These are phyloP conservation scores for Podarcis raffonei DNA, from an alignment of 2,113 vertebrate genomes.

Conservation along the genomic window DNA sequence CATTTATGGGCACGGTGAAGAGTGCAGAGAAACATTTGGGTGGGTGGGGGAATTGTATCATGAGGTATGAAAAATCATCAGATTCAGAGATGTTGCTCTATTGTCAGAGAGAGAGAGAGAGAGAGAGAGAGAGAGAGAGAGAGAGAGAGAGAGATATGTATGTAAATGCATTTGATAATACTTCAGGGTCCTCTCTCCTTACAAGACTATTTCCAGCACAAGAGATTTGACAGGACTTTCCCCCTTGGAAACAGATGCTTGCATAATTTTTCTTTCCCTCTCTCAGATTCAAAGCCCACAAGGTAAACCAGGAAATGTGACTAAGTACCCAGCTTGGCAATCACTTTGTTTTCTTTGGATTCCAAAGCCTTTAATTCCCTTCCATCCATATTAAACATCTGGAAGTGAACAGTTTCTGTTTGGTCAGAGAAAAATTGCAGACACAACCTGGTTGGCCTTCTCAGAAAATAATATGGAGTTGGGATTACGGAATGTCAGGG, in stretches of 20 bases:
- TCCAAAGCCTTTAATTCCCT: constrained; percentile 39
- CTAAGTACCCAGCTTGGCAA: constrained; percentile 14
- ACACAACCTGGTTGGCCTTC: neutral
- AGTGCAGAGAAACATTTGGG: too few species aligned
- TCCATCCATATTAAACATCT: constrained; percentile 57
- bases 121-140: too few species aligned
- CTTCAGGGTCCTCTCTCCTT: constrained; percentile 36
- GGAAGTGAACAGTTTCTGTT: constrained; percentile 25
- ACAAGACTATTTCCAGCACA: constrained; percentile 44
- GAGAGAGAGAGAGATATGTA: too few species aligned
- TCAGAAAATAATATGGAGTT: constrained; percentile 61
- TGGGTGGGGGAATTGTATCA: too few species aligned
- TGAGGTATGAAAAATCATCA: too few species aligned
- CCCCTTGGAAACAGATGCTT: constrained; percentile 38
- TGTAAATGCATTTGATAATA: constrained; percentile 40
- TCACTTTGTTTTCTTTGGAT: constrained; percentile 28
- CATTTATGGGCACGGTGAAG: too few species aligned
- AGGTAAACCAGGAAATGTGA: neutral
- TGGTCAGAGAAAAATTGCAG: neutral
- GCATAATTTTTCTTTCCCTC: constrained; percentile 1
- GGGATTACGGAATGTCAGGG: constrained; percentile 42
- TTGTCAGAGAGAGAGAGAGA: too few species aligned
- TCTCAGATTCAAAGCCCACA: constrained; percentile 10
- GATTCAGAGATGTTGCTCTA: too few species aligned
- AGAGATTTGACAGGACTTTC: constrained; percentile 9